Conservation (phyloP, 2,888 invertebrate species). For the Lasioglossum villosulum region DNA sequence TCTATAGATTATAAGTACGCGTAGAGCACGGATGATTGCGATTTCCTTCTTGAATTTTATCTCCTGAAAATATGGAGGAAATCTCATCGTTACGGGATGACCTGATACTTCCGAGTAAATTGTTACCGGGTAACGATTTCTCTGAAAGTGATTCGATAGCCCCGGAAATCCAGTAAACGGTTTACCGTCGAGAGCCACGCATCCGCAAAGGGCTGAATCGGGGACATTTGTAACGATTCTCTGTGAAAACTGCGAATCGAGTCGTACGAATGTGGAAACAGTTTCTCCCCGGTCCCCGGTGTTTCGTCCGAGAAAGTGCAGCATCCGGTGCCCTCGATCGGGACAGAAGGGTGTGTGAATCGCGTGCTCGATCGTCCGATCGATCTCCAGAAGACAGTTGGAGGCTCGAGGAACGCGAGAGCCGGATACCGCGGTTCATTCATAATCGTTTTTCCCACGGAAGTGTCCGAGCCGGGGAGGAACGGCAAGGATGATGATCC, state of each 20-base stretch:
- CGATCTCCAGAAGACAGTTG: slow-evolving; percentile 15
- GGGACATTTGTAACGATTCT: neutral
- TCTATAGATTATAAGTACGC: neutral
- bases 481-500: slow-evolving; percentile 38
- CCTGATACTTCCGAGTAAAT: neutral
- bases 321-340: neutral
- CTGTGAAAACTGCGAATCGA: neutral
- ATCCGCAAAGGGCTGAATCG: neutral
- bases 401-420: neutral
- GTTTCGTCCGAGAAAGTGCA: neutral
- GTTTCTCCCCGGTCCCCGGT: neutral
- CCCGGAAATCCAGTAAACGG: neutral
- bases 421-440: slow-evolving; percentile 25
- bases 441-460: slow-evolving; percentile 32
- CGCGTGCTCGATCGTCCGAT: slow-evolving; percentile 24
- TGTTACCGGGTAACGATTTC: no score
- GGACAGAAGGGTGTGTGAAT: slow-evolving; percentile 18
- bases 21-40: neutral
- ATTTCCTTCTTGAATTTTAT: neutral
- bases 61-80: neutral
- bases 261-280: neutral
- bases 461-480: slow-evolving; percentile 11
- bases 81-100: neutral
- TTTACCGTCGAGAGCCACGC: neutral
- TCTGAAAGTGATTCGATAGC: neutral